Base-by-base conservation (phyloP, 2,797 vertebrate genomes). In the Rhyacichthys aspro region DNA sequence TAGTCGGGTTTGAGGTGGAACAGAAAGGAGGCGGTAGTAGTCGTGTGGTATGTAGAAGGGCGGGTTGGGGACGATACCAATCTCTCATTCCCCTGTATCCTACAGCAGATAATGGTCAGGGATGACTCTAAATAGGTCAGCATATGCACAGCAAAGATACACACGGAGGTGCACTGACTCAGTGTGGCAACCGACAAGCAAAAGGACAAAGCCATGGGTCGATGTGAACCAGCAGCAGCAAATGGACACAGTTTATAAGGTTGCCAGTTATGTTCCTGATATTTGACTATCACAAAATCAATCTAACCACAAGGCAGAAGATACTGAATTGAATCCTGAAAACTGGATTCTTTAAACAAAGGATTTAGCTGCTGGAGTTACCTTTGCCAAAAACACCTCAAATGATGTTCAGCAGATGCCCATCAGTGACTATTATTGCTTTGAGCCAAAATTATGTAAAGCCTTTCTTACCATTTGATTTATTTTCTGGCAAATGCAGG, bases 121-220 rank as follows among this genome's bases (percentile, higher is more conserved):
- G 46, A 32, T 36, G 61, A 60, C 67, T 58, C 55, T 74, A 86
- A 86, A 78, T 86, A 82, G 79, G 87, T 85, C 81, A 82, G 76
- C 11, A 33, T 59, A 44, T 61, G 67, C 28, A 41, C 23, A 47
- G 17, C 9, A 56, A 33, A 50, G 47, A 47, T 67, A 54, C 59
- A 56, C 33, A 59, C 56, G 69, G 48, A 63, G 54, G 37, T 63
- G 28, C 34, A 38, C 66, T 11, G 7, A 33, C 43, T 43, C 23
- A 67, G 54, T 9, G 7, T 3, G 46, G 47, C 0, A 17, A 39
- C 50, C 50, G 11, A 5, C 10, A 43, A 42, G 47, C 14, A 54
- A 42, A 15, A 55, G 23, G 1, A 39, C 17, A 17, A 38, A 54
- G 23, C 16, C 19, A 58, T 0, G 12, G 15, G 12, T 47, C 46